Conservation (phyloP, 2,113 vertebrate species). For the Actenoides hombroni region DNA sequence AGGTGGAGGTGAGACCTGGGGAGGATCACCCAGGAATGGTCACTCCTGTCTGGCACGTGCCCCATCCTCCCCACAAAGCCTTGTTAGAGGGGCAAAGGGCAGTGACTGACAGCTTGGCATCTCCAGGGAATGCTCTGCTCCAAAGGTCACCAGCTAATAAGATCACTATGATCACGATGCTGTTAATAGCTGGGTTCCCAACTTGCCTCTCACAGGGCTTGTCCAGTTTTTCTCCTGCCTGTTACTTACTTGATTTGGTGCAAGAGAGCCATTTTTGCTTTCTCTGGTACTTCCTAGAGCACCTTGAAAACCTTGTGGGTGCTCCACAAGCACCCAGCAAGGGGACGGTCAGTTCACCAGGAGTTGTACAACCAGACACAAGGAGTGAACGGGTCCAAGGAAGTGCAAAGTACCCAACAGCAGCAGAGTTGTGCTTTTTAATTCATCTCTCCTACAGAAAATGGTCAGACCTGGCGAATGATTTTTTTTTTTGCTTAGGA, state of each 20-base stretch:
- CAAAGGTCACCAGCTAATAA: not conserved
- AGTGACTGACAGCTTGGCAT: not conserved
- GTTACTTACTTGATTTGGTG: not conserved
- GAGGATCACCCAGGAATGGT: rapidly evolving
- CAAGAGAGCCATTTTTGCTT: rapidly evolving
- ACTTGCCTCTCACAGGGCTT: not conserved
- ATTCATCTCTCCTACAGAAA: not conserved
- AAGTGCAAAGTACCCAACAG: not conserved
- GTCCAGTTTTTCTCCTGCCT: not conserved
- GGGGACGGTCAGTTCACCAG: not conserved
- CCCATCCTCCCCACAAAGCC: rapidly evolving
- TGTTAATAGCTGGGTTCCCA: not conserved
- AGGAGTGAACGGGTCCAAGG: not conserved
- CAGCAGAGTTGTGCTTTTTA: not conserved
- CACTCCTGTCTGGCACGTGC: rapidly evolving
- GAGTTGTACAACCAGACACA: not conserved
- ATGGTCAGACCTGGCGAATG: not conserved
- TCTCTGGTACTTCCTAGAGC: not conserved
- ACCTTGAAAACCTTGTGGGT: not conserved
- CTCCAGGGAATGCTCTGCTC: not conserved
- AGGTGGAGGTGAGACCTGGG: not conserved
- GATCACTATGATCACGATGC: not conserved
- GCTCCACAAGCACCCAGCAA: not conserved
- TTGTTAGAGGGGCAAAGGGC: not conserved
- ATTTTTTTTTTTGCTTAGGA: not conserved